A percentile compares a stretch with the other conserved stretches of the same genome.
phyloP scores from a whole-genome alignment of 1,140 invertebrate genomes.

The Sminthurinus signatus region DNA sequence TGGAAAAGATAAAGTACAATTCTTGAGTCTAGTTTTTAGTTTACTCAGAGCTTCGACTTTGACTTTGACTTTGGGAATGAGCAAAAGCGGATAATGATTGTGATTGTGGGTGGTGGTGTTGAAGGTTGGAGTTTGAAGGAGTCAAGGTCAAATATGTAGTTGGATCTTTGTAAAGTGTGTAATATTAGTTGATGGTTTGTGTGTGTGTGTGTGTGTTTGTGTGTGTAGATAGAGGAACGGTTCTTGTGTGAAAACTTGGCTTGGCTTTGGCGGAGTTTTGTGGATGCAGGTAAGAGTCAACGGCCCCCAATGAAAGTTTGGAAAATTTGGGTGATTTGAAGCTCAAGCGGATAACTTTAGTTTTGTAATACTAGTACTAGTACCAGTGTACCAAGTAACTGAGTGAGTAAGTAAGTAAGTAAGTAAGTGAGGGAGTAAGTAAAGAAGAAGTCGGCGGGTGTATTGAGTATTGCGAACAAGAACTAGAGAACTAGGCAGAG shows the following conservation, averaged over 20 bases:
- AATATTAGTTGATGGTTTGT: neutral
- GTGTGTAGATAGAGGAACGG: neutral
- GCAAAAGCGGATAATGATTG: neutral
- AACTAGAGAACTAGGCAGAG: too few species aligned
- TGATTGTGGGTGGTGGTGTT: neutral
- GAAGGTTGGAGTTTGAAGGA: neutral
- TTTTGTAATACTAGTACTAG: constrained; percentile 20
- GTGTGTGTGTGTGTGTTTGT: neutral
- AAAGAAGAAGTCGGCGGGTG: too few species aligned
- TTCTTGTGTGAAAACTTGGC: constrained; percentile 2
- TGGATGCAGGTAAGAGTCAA: constrained; percentile 28
- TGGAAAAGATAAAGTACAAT: too few species aligned
- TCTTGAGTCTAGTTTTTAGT: too few species aligned
- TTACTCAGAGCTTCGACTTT: too few species aligned
- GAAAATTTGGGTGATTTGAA: constrained; percentile 34
- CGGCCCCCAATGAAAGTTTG: constrained; percentile 31
- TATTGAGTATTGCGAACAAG: neutral
- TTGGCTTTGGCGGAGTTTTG: neutral
- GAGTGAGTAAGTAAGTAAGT: constrained; percentile 20
- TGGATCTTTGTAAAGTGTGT: neutral
- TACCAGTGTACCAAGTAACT: constrained; percentile 16
- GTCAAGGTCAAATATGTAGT: neutral
- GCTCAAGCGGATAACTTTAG: constrained; percentile 33
- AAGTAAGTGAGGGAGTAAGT: constrained; percentile 5
- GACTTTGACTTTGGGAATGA: too few species aligned